Evolutionary conservation across 2,888 invertebrate genomes (phyloP), one percentile per base, ranked within the genome.

Genomic region (Cecidostiba fungosa): DNA sequence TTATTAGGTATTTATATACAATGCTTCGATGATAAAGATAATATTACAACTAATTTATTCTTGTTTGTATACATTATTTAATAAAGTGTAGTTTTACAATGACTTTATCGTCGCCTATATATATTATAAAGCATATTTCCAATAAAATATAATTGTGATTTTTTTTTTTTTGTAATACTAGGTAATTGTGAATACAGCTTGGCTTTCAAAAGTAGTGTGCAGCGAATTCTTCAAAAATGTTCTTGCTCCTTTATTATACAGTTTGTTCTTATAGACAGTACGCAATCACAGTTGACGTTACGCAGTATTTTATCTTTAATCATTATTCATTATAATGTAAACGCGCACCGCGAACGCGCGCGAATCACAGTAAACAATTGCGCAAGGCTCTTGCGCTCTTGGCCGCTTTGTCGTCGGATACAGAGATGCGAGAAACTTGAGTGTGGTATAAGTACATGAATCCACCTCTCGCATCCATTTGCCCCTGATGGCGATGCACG

Each of bases 21-120:
- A n/a, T n/a, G 23, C 66, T 66, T 29, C 3, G 29, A 4, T 32
- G 23, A 19, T 32, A 50, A 73, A 66, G 36, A 66, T 43, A 66
- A 59, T 87, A 26, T 78, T 89, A 89, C 88, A 90, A 90, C 89
- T 90, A 86, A 89, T 92, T 91, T 91, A 91, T 92, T 91, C 85
- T 87, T 39, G 43, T 80, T 69, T 76, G 80, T 83, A 81, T 82
- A 79, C 80, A 83, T 82, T n/a, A 81, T 26, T 77, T 62, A 87
- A 85, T 83, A 86, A 87, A 87, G 54, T 77, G 72, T 83, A 73
- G 26, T 79, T 86, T 82, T 86, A 66, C 29, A 54, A 76, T 84
- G 12, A 81, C 32, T 70, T 82, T 23, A 4, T 73, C 76, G 76
- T 29, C 62, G n/a, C n/a, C n/a, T n/a, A n/a, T n/a, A n/a, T 87